A percentile compares a stretch with the other conserved stretches of the same genome.
phyloP scores from a whole-genome alignment of 2,797 vertebrate species.

The Myioborus melanocephalus region DNA sequence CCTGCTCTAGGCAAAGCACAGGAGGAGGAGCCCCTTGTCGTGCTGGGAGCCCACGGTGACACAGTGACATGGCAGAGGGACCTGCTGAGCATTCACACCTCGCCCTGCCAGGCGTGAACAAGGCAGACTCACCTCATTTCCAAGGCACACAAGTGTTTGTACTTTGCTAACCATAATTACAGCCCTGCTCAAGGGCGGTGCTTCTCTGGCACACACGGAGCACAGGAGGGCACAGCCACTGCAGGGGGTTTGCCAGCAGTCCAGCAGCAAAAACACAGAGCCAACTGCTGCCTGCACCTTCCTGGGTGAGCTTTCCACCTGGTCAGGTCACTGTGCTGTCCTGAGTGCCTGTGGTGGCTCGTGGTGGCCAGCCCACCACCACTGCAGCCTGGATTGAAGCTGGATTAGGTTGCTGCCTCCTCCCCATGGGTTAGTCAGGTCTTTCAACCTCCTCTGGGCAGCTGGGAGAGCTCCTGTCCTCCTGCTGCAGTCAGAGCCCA shows the following conservation, averaged over 20 bases:
- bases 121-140: neutral
- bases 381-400: neutral
- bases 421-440: neutral
- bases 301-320: neutral
- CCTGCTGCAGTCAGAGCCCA: neutral
- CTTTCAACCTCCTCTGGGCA: neutral
- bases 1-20: fast-evolving
- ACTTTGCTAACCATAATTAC: neutral
- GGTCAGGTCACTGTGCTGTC: neutral
- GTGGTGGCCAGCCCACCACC: neutral
- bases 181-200: neutral
- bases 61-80: neutral
- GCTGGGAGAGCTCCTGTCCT: neutral
- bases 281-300: neutral
- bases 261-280: neutral
- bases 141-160: neutral
- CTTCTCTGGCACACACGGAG: neutral
- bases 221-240: neutral
- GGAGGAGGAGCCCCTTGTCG: neutral
- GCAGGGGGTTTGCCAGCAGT: neutral
- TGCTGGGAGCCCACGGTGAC: neutral
- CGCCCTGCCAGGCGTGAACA: neutral
- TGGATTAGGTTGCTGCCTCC: neutral
- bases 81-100: neutral
- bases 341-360: neutral